Evolutionary conservation across 2,113 vertebrate species (phyloP).

Genomic region (Xerus inauris): DNA sequence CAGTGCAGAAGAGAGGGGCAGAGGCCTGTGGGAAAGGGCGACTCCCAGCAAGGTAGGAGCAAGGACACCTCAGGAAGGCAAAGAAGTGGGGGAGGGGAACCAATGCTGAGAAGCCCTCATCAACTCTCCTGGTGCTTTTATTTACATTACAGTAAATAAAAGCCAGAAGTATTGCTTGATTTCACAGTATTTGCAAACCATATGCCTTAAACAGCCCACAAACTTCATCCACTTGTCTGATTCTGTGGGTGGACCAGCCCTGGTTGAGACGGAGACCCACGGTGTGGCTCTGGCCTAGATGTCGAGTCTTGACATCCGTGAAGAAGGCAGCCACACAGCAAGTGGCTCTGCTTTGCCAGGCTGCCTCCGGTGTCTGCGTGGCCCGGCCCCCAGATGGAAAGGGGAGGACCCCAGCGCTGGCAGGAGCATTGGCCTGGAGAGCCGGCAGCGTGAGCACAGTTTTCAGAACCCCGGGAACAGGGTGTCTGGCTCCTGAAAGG

Average conservation of each 20-base stretch:
- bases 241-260: constrained; percentile 49
- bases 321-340: background rate
- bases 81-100: background rate
- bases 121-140: background rate
- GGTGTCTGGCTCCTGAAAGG: background rate
- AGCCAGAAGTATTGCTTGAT: constrained; percentile 43
- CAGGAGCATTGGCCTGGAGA: background rate
- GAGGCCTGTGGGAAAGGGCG: background rate
- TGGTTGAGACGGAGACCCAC: background rate
- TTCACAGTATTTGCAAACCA: constrained; percentile 58
- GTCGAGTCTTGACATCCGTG: constrained; percentile 2
- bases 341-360: too few relatives aligned
- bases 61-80: background rate
- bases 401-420: background rate
- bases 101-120: background rate
- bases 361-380: background rate
- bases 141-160: constrained; percentile 54
- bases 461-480: background rate
- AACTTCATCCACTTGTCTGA: constrained; percentile 23
- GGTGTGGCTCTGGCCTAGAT: background rate
- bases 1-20: background rate
- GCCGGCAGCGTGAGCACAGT: background rate
- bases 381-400: background rate
- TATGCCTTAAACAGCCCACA: constrained; percentile 52
- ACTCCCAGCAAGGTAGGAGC: background rate